Base-by-base conservation (phyloP, 92 coral and sea anemone genomes). In the Isaurus tuberculatus region DNA sequence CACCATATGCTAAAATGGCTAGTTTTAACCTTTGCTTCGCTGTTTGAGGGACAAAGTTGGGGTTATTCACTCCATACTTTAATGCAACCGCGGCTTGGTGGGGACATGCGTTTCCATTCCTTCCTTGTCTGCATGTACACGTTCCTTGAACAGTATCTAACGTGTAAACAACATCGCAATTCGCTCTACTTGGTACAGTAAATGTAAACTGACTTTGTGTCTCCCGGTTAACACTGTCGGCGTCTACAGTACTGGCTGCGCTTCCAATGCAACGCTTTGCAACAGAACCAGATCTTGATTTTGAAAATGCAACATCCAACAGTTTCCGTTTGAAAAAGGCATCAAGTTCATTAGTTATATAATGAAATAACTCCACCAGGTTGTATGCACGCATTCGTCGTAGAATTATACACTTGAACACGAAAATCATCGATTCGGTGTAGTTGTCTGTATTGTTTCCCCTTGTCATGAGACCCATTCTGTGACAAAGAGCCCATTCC, bases 381-480 rank as follows among this genome's bases (percentile, higher is more conserved):
- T 90, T 90, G 83, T 90, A 90, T 33, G 88, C 90, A 15, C 89
- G 55, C 65, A 79, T 75, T 58, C 89, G 37, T 2, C 71, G 84
- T 28, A 91, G 74, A 77, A 89, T 82, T 2, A 77, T 86, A 67
- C 87, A 84, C 71, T 91, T 91, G 16, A 89, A 89, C 26, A 91
- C 85, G 57, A 85, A 88, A 42, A 91, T 86, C 73, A 88, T 69
- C 20, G 92, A 89, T 25, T 91, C 92, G 1, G 89, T 86, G 86
- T 86, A 83, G 75, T 89, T 89, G 70, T 91, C 91, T 16, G 91
- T 92, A n/a, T 92, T 89, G 72, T 91, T 91, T 30, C 94, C 94
- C 20, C 88, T 80, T 70, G 92, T 88, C 72, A 73, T 79, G 8
- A 91, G 75, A 16, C 84, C 61, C 8, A 33, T 83, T 19, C 89